Base-by-base conservation (phyloP, 2,888 invertebrate species). In the Tetramorium bicarinatum region DNA sequence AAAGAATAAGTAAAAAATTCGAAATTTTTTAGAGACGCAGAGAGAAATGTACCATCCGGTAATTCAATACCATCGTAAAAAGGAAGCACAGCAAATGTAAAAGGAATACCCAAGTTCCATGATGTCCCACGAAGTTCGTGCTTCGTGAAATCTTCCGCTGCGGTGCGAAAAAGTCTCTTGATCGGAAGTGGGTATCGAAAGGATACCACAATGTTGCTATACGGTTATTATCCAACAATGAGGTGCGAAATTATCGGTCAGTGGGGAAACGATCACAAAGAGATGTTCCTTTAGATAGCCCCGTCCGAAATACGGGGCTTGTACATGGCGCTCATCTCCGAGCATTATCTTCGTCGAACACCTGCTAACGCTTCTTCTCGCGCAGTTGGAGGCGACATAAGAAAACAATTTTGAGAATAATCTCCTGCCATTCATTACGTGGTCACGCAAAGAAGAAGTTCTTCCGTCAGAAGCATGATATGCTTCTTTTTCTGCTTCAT, bases 161-260 rank as follows among this genome's bases (percentile, higher is more conserved):
- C 72, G 56, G 75, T 54, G 74, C 56, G 79, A 71, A 80, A 66
- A 71, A 64, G 71, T 72, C 52, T 41, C 82, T 67, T 56, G 75
- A 75, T 69, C 69, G 79, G 82, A 72, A 80, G 72, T 72, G 76
- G 66, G 56, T 67, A 81, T 80, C 79, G 81, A 44, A 72, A 49
- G 66, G 59, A 71, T 82, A 82, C 82, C 83, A 34, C 82, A 86
- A 56, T 61, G 82, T 85, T 81, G 83, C 61, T 77, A 79, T 85
- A 83, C 77, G 83, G 87, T 89, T 89, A 90, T 90, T 90, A 90
- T 85, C 41, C 83, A 84, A 90, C 89, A 88, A 89, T 89, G 82
- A 87, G 84, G 83, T 85, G 88, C 84, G 80, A 88, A 89, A 90
- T 90, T 90, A 88, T 87, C 89, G 85, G 87, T 87, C 89, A 89